Conservation (phyloP, 64 coral and sea anemone species). For the Dendronephthya gigantea region DNA sequence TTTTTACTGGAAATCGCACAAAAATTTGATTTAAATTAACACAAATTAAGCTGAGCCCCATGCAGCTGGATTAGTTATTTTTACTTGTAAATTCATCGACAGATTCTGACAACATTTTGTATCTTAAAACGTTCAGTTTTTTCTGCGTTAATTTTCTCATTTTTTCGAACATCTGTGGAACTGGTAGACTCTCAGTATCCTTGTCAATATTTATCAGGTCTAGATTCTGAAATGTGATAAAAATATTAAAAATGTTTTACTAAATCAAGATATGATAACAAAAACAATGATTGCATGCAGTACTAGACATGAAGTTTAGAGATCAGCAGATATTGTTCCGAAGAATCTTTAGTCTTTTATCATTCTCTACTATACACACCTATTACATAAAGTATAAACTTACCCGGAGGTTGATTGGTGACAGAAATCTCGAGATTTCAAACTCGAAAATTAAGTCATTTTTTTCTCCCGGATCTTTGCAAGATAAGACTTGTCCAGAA, state of each 20-base stretch:
- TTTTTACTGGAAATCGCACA: no score
- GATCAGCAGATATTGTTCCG: no score
- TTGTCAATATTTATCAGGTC: neutral
- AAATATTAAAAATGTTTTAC: no score
- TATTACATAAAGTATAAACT: neutral
- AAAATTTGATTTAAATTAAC: neutral
- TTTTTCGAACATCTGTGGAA: constrained; percentile 60
- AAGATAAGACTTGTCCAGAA: neutral
- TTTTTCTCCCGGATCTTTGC: neutral
- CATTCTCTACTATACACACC: no score
- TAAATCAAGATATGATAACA: neutral
- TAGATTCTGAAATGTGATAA: neutral
- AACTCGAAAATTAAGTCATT: neutral
- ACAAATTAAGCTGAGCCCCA: neutral
- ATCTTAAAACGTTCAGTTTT: constrained; percentile 24
- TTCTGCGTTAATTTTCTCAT: constrained; percentile 51
- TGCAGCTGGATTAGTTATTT: neutral
- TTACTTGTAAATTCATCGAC: constrained; percentile 71
- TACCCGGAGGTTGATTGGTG: neutral
- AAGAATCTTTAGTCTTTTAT: no score
- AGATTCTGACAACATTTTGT: constrained; percentile 24
- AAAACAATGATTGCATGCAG: neutral
- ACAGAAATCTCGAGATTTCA: no score
- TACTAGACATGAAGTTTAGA: no score
- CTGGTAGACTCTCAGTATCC: neutral